Conservation (phyloP, 2,113 vertebrate species). For the Pao palembangensis region DNA sequence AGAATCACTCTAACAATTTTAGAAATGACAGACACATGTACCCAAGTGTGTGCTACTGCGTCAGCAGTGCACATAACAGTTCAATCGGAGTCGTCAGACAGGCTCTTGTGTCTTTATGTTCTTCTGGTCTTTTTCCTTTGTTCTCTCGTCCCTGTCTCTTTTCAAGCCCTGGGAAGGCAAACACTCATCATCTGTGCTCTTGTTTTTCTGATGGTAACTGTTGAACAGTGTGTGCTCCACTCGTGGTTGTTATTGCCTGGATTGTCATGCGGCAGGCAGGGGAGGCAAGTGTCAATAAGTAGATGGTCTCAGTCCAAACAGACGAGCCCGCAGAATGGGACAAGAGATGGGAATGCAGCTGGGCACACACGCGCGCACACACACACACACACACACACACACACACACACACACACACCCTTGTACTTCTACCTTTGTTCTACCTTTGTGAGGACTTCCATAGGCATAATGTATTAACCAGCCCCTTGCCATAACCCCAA, state of each 20-base stretch:
- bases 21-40: slow-evolving; percentile 11
- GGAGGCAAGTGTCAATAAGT: slow-evolving; percentile 76
- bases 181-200: slow-evolving; percentile 66
- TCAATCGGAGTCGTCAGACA: slow-evolving; percentile 37
- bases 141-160: slow-evolving; percentile 42
- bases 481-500: no score
- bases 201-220: slow-evolving; percentile 71
- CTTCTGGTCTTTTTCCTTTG: slow-evolving; percentile 25
- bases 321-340: slow-evolving; percentile 55
- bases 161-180: slow-evolving; percentile 75
- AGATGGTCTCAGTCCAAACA: slow-evolving; percentile 70
- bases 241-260: slow-evolving; percentile 72
- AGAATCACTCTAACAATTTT: slow-evolving; percentile 30
- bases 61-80: not conserved
- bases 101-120: slow-evolving; percentile 22
- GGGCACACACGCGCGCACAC: slow-evolving; percentile 59
- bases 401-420: slow-evolving; percentile 3
- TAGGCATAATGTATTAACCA: no score
- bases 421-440: no score
- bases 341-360: slow-evolving; percentile 67
- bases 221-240: slow-evolving; percentile 70
- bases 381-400: slow-evolving; percentile 11
- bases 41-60: not conserved
- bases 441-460: no score
- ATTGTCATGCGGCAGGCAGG: slow-evolving; percentile 71